Conservation (phyloP, 2,888 invertebrate species). For the Macrosiphum euphorbiae region DNA sequence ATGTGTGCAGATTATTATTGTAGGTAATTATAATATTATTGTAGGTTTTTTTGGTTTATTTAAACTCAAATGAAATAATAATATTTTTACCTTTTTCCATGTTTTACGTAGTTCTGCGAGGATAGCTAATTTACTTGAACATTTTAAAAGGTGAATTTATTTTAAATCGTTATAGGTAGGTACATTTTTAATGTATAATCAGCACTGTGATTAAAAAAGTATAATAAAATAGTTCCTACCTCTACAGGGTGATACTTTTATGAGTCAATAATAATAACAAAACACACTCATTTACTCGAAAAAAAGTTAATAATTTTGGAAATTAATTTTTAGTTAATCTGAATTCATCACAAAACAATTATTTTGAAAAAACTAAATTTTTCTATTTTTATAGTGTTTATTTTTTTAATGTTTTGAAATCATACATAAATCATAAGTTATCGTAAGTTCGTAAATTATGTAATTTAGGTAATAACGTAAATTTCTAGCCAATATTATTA, state of each 20-base stretch:
- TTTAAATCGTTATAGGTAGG: background rate
- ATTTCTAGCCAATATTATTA: background rate
- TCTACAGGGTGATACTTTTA: background rate
- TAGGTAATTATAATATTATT: background rate
- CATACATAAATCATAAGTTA: no score
- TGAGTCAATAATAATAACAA: background rate
- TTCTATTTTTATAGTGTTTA: no score
- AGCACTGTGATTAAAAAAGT: background rate
- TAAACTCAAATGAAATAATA: background rate
- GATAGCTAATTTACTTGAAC: background rate
- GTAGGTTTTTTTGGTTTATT: background rate
- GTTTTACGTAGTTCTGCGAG: background rate
- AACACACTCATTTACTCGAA: background rate
- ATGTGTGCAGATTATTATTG: background rate
- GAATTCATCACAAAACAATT: background rate
- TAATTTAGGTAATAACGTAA: background rate
- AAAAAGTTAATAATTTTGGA: background rate
- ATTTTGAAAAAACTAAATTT: no score
- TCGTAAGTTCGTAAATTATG: no score
- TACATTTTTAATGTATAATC: no score
- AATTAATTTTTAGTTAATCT: background rate
- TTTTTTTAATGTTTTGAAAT: no score
- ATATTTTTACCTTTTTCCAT: background rate
- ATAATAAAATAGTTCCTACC: background rate
- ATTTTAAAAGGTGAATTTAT: background rate